These are phyloP conservation scores for Mycetomoellerius zeteki DNA, from an alignment of 1,140 invertebrate genomes.

Conservation along the genomic window DNA sequence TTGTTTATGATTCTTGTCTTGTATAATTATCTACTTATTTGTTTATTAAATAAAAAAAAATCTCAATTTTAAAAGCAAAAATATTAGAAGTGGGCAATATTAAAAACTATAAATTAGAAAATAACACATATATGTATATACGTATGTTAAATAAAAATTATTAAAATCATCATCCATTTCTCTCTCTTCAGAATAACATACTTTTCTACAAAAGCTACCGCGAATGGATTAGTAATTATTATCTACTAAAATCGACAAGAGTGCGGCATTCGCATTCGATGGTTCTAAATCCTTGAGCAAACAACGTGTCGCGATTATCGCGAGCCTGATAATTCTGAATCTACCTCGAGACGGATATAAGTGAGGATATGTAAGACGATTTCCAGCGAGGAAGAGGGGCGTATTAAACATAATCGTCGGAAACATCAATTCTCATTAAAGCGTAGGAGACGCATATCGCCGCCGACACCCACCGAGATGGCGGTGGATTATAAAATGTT, in stretches of 20 bases:
- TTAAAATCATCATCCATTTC: background rate
- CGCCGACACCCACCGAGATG: constrained; percentile 64
- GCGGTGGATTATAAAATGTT: constrained; percentile 47
- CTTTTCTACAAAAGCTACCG: background rate
- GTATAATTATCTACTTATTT: constrained; percentile 3
- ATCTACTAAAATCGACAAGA: background rate
- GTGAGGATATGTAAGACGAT: constrained; percentile 40
- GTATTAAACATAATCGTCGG: constrained; percentile 77
- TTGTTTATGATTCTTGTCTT: background rate
- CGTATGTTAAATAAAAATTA: background rate
- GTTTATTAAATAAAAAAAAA: background rate
- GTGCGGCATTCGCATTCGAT: background rate
- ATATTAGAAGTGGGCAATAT: background rate
- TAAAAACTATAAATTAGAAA: background rate
- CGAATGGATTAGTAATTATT: background rate
- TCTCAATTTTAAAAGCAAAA: background rate
- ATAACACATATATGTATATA: background rate
- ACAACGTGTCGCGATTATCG: background rate
- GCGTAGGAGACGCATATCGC: constrained; percentile 68
- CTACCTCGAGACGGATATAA: constrained; percentile 13
- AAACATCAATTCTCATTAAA: constrained; percentile 79
- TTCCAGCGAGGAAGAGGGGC: constrained; percentile 65
- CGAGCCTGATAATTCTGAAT: constrained; percentile 18
- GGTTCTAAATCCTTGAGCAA: background rate
- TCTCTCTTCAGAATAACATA: background rate